A percentile compares a stretch with the other conserved stretches of the same genome.
These are phyloP conservation scores for Chymomyza costata DNA, from an alignment of 1,140 invertebrate species.

Conservation along the genomic window DNA sequence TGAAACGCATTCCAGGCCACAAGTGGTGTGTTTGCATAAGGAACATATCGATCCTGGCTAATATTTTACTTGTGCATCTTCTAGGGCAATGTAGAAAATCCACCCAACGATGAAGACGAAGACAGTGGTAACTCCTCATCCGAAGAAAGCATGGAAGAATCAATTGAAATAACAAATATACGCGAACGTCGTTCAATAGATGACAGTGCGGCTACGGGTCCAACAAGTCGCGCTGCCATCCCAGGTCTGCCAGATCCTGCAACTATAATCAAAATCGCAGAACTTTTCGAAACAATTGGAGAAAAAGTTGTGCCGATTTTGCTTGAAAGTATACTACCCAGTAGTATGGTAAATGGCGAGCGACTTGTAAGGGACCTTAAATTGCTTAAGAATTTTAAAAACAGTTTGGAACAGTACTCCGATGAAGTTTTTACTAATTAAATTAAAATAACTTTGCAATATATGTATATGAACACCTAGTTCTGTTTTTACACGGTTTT, in stretches of 20 bases:
- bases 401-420: conserved; percentile 25
- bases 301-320: conserved; percentile 62
- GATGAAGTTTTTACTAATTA: conserved; percentile 15
- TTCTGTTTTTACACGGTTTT: too few species aligned
- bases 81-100: conserved; percentile 1
- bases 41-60: background rate
- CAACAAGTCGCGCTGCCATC: conserved; percentile 40
- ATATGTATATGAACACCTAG: too few species aligned
- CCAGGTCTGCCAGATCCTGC: conserved; percentile 67
- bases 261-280: conserved; percentile 63
- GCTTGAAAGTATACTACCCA: conserved; percentile 54
- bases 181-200: too few species aligned
- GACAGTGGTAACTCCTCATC: conserved; percentile 67
- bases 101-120: conserved; percentile 15
- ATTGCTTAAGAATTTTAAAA: conserved; percentile 35
- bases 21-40: background rate
- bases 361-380: conserved; percentile 30
- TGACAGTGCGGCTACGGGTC: conserved; percentile 22
- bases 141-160: conserved; percentile 66
- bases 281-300: conserved; percentile 61
- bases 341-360: conserved; percentile 28
- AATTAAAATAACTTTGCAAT: conserved; percentile 1
- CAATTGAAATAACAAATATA: conserved; percentile 31
- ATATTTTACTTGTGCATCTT: too few species aligned
- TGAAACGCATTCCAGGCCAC: background rate